Conservation (phyloP, 2,113 vertebrate species). For the Aegithalos caudatus region DNA sequence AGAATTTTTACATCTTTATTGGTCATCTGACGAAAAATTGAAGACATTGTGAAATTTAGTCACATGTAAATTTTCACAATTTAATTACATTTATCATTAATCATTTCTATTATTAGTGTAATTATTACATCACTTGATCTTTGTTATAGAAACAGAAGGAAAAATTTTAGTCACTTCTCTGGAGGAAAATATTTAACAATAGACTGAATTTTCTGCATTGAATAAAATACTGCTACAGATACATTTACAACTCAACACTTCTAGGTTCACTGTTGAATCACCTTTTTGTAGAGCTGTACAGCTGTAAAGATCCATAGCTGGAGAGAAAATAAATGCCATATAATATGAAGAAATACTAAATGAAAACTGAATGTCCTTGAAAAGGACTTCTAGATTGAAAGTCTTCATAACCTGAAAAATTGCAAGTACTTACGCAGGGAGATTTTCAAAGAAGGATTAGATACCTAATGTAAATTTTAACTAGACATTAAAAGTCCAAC, state of each 20-base stretch:
- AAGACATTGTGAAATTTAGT: not conserved
- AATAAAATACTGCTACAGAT: not conserved
- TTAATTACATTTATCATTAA: not conserved
- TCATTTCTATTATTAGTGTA: not conserved
- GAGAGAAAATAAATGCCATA: not conserved
- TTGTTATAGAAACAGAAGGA: not conserved
- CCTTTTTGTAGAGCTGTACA: not conserved
- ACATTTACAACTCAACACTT: not conserved
- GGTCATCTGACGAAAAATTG: not conserved
- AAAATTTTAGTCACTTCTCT: not conserved
- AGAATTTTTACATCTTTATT: not conserved
- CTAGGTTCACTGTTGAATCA: not conserved
- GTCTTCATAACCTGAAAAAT: not conserved
- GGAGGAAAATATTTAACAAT: not conserved
- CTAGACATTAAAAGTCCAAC: not conserved
- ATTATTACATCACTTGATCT: not conserved
- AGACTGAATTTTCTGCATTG: not conserved
- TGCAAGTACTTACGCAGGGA: not conserved
- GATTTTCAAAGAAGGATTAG: not conserved
- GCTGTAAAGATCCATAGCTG: not conserved
- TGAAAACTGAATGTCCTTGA: not conserved
- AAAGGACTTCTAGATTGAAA: not conserved
- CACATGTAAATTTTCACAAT: not conserved
- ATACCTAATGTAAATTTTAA: not conserved
- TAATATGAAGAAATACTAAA: not conserved